phyloP scores from a whole-genome alignment of 2,797 vertebrate species.

The Onychomys leucogaster region DNA sequence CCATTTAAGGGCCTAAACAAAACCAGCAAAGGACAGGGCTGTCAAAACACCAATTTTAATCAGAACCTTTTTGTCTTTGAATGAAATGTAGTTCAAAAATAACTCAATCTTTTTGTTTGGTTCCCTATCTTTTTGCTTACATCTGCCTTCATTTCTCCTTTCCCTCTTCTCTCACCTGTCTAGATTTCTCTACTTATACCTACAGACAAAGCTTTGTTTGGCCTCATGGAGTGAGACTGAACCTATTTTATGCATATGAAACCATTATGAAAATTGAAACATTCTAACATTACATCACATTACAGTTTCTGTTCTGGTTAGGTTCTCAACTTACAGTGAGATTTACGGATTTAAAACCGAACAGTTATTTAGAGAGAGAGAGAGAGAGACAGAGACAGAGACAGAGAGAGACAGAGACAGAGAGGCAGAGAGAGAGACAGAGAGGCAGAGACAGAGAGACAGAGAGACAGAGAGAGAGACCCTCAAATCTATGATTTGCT shows the following conservation, averaged over 20 bases:
- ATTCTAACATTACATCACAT: not conserved
- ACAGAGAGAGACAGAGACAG: not conserved
- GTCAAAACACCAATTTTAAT: slow-evolving; percentile 84
- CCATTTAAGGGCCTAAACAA: slow-evolving; percentile 85
- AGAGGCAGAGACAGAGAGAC: too few species aligned
- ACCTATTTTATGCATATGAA: slow-evolving; percentile 31
- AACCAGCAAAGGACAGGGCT: slow-evolving; percentile 78
- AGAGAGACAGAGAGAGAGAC: not conserved
- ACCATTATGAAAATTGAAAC: slow-evolving; percentile 5
- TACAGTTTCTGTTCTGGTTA: slow-evolving; percentile 26
- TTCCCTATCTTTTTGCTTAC: slow-evolving; percentile 59
- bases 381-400: not conserved
- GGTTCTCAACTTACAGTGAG: slow-evolving; percentile 3
- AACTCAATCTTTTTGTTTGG: slow-evolving; percentile 55
- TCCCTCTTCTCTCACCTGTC: not conserved
- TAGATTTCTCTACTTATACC: slow-evolving; percentile 11
- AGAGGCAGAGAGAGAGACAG: too few species aligned
- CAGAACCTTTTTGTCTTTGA: slow-evolving; percentile 86
- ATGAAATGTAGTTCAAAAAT: slow-evolving; percentile 74
- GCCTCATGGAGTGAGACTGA: slow-evolving; percentile 8
- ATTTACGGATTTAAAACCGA: not conserved
- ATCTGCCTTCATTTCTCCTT: slow-evolving; percentile 45
- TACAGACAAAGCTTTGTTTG: slow-evolving; percentile 35
- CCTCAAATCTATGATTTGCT: slow-evolving; percentile 28
- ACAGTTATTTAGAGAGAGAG: not conserved